Evolutionary conservation across 2,888 invertebrate species (phyloP).

Genomic region (Andrena marginata): DNA sequence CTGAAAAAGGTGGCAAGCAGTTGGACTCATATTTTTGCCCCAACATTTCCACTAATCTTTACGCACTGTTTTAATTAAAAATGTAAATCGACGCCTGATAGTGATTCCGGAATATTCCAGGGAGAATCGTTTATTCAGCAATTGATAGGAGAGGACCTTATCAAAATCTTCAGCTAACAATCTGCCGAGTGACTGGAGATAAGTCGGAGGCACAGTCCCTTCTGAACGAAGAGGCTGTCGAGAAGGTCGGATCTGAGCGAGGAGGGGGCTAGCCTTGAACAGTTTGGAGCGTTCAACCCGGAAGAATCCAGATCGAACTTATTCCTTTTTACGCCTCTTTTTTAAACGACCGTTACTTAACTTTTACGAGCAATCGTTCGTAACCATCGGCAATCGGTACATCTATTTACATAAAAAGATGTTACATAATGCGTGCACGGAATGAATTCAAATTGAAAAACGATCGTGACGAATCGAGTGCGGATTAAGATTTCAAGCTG

Average conservation of each 20-base stretch:
- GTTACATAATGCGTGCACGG: neutral
- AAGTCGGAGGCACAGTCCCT: neutral
- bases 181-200: neutral
- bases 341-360: slow-evolving; percentile 27
- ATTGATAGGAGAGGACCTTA: slow-evolving; percentile 14
- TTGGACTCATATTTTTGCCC: no score
- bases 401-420: slow-evolving; percentile 5
- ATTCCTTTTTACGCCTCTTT: slow-evolving; percentile 16
- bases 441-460: neutral
- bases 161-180: slow-evolving; percentile 12
- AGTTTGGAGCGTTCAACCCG: slow-evolving; percentile 54
- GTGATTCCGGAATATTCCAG: slow-evolving; percentile 19
- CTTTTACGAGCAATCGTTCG: neutral
- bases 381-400: neutral
- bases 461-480: no score
- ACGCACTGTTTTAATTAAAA: neutral
- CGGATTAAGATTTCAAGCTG: no score
- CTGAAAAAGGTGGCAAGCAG: no score
- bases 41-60: no score
- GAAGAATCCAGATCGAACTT: slow-evolving; percentile 34
- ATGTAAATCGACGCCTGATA: neutral
- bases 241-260: slow-evolving; percentile 4
- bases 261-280: slow-evolving; percentile 26
- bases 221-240: neutral
- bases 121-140: neutral